These are phyloP conservation scores for Carassius auratus DNA, from an alignment of 2,113 vertebrate genomes.

Conservation along the genomic window DNA sequence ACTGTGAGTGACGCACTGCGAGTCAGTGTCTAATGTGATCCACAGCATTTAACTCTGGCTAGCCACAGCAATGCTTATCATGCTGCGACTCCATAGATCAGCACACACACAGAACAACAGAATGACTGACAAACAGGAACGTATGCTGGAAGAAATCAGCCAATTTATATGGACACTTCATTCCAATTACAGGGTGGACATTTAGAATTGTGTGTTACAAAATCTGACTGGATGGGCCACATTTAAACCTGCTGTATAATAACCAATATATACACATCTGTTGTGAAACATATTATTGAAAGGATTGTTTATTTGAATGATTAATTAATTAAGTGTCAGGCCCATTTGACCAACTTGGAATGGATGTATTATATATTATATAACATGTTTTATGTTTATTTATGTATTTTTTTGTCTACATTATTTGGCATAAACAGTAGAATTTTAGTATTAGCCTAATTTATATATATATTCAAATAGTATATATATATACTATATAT, in stretches of 20 bases:
- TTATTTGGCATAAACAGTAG: no score
- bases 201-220: neutral
- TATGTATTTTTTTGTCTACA: no score
- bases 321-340: neutral
- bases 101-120: neutral
- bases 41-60: slow-evolving; percentile 34
- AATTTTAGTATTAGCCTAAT: no score
- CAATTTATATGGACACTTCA: neutral
- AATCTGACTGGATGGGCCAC: neutral
- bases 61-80: neutral
- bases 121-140: neutral
- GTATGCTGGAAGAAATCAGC: neutral
- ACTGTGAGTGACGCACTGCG: slow-evolving; percentile 49
- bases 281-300: no score
- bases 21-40: slow-evolving; percentile 52
- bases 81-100: neutral
- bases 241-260: neutral
- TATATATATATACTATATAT: no score
- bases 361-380: no score
- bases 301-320: neutral
- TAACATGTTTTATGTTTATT: no score
- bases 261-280: no score
- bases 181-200: neutral
- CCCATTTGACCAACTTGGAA: no score
- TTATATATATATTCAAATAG: no score